A percentile compares a stretch with the other conserved stretches of the same genome.
Conservation (phyloP, 2,888 invertebrate genomes). For the Eupithecia abbreviata region DNA sequence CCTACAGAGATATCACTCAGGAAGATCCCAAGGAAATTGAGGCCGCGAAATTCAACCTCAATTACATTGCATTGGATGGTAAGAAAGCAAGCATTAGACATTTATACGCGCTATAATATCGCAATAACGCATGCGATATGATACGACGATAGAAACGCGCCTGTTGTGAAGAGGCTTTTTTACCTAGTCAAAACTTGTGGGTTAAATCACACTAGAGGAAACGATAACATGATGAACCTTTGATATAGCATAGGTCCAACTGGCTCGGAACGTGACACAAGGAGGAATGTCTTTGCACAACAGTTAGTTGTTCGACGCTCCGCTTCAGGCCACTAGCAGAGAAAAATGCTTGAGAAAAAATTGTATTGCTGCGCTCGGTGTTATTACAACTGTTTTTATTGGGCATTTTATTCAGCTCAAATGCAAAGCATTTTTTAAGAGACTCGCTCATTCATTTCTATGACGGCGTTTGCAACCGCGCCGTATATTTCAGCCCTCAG, state of each 20-base stretch:
- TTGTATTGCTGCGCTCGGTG: neutral
- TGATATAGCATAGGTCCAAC: too few species aligned
- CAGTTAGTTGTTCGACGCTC: too few species aligned
- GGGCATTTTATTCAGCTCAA: neutral
- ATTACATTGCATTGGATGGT: conserved; percentile 98
- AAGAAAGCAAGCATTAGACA: conserved; percentile 33
- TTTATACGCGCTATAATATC: too few species aligned
- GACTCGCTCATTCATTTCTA: neutral
- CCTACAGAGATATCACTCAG: conserved; percentile 92
- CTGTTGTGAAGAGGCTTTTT: too few species aligned
- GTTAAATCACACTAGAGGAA: neutral
- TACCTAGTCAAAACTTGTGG: neutral
- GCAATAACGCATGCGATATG: too few species aligned
- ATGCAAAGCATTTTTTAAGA: neutral
- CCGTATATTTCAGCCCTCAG: neutral
- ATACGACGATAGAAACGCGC: too few species aligned
- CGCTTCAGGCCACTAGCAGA: neutral
- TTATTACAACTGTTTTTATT: neutral
- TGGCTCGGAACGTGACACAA: neutral
- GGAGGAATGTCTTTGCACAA: neutral
- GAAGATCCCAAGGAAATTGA: conserved; percentile 96
- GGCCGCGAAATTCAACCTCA: conserved; percentile 94
- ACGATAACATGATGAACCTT: neutral
- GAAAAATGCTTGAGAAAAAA: too few species aligned
- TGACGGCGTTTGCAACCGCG: neutral